Evolutionary conservation across 64 coral and sea anemone species (phyloP), one percentile per base, ranked within the genome.

Genomic region (Porites australiensis): DNA sequence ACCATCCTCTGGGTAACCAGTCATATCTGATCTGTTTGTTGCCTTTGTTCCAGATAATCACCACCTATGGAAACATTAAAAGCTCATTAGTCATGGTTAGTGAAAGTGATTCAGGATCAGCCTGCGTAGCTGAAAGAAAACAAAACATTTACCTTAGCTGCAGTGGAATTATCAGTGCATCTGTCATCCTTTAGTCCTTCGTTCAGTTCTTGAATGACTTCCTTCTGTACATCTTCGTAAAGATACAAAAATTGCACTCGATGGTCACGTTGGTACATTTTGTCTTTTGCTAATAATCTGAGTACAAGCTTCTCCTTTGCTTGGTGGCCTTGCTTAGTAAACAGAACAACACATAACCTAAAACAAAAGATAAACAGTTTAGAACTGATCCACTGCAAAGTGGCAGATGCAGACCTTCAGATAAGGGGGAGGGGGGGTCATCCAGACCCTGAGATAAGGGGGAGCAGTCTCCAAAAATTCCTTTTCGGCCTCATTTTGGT

Each of bases 311-410:
- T 93, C 60, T 94, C 96, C 23, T 91, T 89, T 20, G 75, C 46
- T 18, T 94, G 49, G 48, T 87, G 74, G 62, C 73, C 92, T 85
- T 90, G 87, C 27, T 72, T 94, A 27, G 88, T 86, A 57, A 99
- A 99, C 4, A 96, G 84, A 44, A 99, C 69, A 58, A 94, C 94
- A 89, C 98, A 99, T 18, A 99, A 85, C 54, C 98, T 99, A 59
- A 77, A 54, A 65, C 9, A 66, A 70, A 46, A 79, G 50, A 37
- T 13, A 54, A 8, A 52, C 4, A 55, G 27, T 37, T 37, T 57
- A n/a, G 22, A 53, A 55, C 7, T 57, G 7, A 57, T 7, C 54
- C 54, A 57, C 7, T 12, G 6, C 53, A 57, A 5, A 57, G 11
- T 11, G 11, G 53, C 1, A 57, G 11, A 8, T 57, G 6, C 53